phyloP scores from a whole-genome alignment of 2,113 vertebrate species.

The Pholis gunnellus region DNA sequence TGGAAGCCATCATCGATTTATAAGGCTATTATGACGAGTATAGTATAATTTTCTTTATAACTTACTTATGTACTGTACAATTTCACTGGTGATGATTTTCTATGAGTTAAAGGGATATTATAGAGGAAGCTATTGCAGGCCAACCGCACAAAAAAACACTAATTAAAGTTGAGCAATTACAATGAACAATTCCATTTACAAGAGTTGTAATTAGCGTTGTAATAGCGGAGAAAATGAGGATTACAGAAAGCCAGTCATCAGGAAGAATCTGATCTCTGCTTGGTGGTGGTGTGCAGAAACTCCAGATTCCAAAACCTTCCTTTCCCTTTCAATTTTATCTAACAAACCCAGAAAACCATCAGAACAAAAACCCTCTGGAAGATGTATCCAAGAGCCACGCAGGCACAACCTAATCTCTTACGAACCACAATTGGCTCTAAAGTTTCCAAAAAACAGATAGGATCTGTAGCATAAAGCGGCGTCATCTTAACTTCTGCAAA shows the following conservation, averaged over 20 bases:
- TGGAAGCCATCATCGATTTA: neutral
- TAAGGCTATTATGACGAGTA: neutral
- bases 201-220: conserved; percentile 5
- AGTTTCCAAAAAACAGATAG: conserved; percentile 4
- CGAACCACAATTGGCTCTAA: conserved; percentile 5
- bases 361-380: conserved; percentile 28
- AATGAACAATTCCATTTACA: conserved; percentile 29
- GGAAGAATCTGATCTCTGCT: conserved; percentile 47
- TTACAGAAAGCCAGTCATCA: conserved; percentile 33
- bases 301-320: conserved; percentile 68
- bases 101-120: conserved; percentile 1
- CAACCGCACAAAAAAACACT: neutral
- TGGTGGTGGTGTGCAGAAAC: conserved; percentile 79
- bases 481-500: neutral
- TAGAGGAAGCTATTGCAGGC: neutral
- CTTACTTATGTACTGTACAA: neutral
- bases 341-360: conserved; percentile 12
- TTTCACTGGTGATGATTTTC: conserved; percentile 15
- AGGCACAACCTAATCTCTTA: neutral
- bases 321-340: conserved; percentile 20
- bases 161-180: conserved; percentile 14
- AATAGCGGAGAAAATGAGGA: conserved; percentile 24
- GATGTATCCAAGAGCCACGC: neutral
- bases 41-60: neutral
- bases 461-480: neutral